Base-by-base conservation (phyloP, 2,888 invertebrate species). In the Hofmannophila pseudospretella region DNA sequence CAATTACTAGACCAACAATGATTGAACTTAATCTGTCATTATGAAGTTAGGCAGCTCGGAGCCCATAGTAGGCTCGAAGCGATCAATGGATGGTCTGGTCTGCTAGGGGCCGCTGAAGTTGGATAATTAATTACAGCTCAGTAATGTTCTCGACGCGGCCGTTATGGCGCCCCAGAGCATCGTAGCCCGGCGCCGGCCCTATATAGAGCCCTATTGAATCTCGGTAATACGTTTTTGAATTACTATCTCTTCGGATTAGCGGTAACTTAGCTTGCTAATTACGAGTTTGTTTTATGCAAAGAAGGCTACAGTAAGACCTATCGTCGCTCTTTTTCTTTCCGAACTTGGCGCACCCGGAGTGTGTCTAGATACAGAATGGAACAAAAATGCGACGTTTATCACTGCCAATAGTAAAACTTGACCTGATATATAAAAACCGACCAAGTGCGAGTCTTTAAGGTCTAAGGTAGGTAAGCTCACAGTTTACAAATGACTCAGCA, bases 71-170 rank as follows among this genome's bases (percentile, higher is more conserved):
- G 56, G 47, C 58, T 52, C 56, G 53, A 56, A 66, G 53, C 67
- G 65, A 68, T 65, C 66, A 60, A 59, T 58, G 59, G 49, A 51
- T 48, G 45, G 50, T 45, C n/a, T n/a, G n/a, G n/a, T n/a, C 45
- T 51, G 43, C 45, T 50, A 53, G 53, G 58, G 59, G 57, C 58
- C 60, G 49, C 53, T 59, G 61, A 69, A 72, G 67, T 73, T 65
- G 57, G 62, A 69, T 75, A 77, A 79, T 80, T 79, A 79, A 79
- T 80, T 70, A 74, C 58, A 53, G 51, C 43, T 48, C 54, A 53
- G 65, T 75, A 75, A 71, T 66, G 64, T 67, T 61, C 54, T 50
- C 57, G 51, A 58, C 55, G 50, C 49, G 49, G 55, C 41, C 59
- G 58, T 70, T 73, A 77, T 62, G 56, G 65, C 55, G 58, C 77